Base-by-base conservation (phyloP, 2,113 vertebrate species). In the Burhinus oedicnemus region DNA sequence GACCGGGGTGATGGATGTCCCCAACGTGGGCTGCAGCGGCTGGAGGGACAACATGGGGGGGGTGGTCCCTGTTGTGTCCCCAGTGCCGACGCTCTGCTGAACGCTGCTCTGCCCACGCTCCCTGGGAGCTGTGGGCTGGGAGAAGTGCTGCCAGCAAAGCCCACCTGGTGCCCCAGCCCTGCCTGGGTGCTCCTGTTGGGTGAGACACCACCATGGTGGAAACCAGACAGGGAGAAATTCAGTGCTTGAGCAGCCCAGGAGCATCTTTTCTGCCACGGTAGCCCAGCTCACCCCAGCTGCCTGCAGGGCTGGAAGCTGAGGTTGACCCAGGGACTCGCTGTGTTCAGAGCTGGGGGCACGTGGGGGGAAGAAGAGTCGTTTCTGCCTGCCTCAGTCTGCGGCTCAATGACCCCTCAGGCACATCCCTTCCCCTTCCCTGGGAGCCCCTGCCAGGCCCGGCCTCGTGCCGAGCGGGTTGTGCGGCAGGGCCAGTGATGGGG, bases 261-360 rank as follows among this genome's bases (percentile, higher is more conserved):
- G 25, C 25, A 4, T 52, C 54, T 44, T 47, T 6, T 19, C 36
- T 62, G 20, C 32, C 3, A 1, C 1, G 6, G 17, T 45, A 58
- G 44, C 38, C 52, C 32, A 4, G 4, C 6, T 19, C 27, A 2
- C 8, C 16, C 13, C n/a, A 5, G 32, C 45, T 54, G 49, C 55
- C 38, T 26, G 61, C 18, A 21, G 27, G 62, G 62, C 40, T 44
- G 62, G 25, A 30, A 45, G 12, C 22, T n/a, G 30, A 11, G 29
- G 44, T 52, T 52, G 1, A 0, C 5, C 40, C 42, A 9, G 12
- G 12, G 70, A 22, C 8, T 54, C 0, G 0, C 70, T 1, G 45
- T 1, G 25, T 58, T 18, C 3, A 3, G 60, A 36, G 69, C 15
- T 1, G 2, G 74, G 75, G 12, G 2, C 29, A 5, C 2, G 0